These are phyloP conservation scores for Peromyscus aztecus DNA, from an alignment of 2,797 vertebrate species.

Conservation along the genomic window DNA sequence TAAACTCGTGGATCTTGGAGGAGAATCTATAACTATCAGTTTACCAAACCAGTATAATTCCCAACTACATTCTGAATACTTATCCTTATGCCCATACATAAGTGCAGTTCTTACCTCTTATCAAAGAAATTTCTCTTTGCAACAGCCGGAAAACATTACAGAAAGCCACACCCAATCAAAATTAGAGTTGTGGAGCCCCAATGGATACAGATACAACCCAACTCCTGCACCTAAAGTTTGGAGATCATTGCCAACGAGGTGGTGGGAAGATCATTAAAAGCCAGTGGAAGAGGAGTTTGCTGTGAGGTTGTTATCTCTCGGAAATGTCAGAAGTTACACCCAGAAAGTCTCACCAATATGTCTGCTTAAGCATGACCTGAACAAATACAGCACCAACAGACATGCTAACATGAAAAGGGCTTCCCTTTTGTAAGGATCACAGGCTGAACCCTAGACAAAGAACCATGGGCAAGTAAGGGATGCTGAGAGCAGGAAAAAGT, in stretches of 20 bases:
- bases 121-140: not conserved
- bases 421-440: not conserved
- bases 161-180: not conserved
- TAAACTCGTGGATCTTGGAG: not conserved
- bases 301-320: not conserved
- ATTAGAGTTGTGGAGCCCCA: not conserved
- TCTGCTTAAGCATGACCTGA: not conserved
- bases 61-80: not conserved
- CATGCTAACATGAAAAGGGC: not conserved
- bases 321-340: not conserved
- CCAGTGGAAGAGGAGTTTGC: not conserved
- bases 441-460: not conserved
- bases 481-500: not conserved
- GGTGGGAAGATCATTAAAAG: no score
- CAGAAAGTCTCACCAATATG: not conserved
- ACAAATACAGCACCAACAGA: not conserved
- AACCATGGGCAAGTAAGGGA: not conserved
- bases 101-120: not conserved
- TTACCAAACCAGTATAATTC: not conserved
- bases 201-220: not conserved
- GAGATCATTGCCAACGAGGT: not conserved
- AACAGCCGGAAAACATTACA: not conserved
- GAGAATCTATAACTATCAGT: not conserved
- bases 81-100: not conserved
- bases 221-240: not conserved